Percentiles rank a stretch among this genome's conserved stretches.
phyloP scores from a whole-genome alignment of 2,113 vertebrate genomes.

The Lanius ludovicianus region DNA sequence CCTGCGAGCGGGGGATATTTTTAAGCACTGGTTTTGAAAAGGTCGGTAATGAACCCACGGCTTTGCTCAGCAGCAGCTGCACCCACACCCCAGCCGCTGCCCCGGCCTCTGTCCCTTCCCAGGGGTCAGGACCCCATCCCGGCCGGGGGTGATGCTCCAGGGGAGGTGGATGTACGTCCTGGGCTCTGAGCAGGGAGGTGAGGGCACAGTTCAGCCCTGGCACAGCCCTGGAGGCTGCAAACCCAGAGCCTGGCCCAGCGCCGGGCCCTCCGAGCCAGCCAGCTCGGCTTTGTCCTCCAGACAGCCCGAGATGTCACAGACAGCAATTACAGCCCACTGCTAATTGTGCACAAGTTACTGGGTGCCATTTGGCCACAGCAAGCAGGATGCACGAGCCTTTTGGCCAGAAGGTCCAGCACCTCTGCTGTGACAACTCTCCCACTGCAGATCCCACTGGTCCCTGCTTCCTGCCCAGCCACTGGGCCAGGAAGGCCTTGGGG shows the following conservation, averaged over 20 bases:
- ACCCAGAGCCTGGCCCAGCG: neutral
- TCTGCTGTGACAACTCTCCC: neutral
- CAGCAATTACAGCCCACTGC: neutral
- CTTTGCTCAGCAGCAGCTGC: slow-evolving; percentile 23
- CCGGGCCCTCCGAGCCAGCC: accelerated
- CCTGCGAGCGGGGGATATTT: neutral
- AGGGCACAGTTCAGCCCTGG: neutral
- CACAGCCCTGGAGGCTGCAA: neutral
- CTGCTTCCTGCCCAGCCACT: neutral
- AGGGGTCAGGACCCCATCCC: accelerated
- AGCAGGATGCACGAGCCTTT: accelerated
- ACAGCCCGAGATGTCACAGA: neutral
- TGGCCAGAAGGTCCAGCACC: neutral
- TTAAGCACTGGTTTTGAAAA: slow-evolving; percentile 19
- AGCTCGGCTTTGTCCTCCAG: accelerated
- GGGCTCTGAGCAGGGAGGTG: neutral
- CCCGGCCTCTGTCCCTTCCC: accelerated
- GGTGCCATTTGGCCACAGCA: neutral
- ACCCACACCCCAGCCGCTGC: neutral
- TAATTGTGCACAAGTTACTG: neutral
- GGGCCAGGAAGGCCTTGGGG: neutral
- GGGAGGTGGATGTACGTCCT: neutral
- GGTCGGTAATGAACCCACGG: slow-evolving; percentile 23
- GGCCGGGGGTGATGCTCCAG: neutral
- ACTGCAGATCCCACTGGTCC: neutral